Evolutionary conservation across 2,797 vertebrate species (phyloP), one percentile per base, ranked within the genome.

Genomic region (Labeo calbasu): DNA sequence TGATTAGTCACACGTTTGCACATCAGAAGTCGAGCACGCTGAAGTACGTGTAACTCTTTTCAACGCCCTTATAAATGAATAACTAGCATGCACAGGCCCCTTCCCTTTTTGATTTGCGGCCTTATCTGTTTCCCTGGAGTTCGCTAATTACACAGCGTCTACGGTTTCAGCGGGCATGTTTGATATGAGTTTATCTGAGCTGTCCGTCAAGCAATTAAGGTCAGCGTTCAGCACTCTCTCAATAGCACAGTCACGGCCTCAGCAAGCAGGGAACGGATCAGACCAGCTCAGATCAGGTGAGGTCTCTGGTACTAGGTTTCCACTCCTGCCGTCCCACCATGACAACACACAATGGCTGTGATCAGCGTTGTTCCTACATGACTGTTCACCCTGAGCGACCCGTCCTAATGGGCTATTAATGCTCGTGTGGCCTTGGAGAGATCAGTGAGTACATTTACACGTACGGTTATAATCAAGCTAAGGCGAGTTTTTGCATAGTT

Each of bases 141-240:
- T 90, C 81, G 87, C 92, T 95, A 94, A 95, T 95, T 93, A 95
- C 93, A 88, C 90, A 88, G 86, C 87, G 92, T 93, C 92, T 94
- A 93, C 76, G 80, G 94, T 95, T 95, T 94, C 93, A 82, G 57
- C 77, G 84, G 81, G 88, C 90, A 92, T 90, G 92, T 90, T 90
- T 89, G 93, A 94, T 93, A 93, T 92, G 92, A 94, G 90, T 94
- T 94, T 92, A 93, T 94, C 93, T 88, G 92, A 93, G 92, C 90
- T 83, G 86, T 88, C 89, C 79, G 90, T 91, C 91, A 90, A 87
- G 86, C 90, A 89, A 89, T 88, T 89, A 89, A 87, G 92, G 89
- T 92, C 93, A 92, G 86, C 70, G 75, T 86, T 89, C 86, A 85
- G 86, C 82, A 84, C 83, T 87, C 87, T 86, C 81, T 87, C 87